These are phyloP conservation scores for Melopsittacus undulatus DNA, from an alignment of 2,797 vertebrate genomes.

Conservation along the genomic window DNA sequence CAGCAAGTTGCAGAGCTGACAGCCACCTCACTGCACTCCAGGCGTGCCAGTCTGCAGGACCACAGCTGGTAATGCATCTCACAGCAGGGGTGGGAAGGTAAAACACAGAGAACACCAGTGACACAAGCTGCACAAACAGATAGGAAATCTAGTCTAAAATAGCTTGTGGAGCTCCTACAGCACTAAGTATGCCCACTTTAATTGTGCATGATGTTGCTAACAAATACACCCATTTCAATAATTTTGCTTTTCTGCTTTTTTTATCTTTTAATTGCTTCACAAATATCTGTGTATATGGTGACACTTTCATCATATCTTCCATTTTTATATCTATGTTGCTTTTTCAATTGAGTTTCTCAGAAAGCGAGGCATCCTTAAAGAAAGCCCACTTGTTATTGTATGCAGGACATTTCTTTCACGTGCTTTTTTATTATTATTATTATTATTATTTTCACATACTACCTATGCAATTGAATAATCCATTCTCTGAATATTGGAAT, in stretches of 20 bases:
- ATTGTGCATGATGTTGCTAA: neutral
- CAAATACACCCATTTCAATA: neutral
- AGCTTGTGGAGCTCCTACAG: neutral
- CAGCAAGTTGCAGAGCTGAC: neutral
- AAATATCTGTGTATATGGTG: neutral
- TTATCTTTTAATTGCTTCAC: neutral
- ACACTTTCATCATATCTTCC: neutral
- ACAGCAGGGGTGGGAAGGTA: neutral
- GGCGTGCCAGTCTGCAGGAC: neutral
- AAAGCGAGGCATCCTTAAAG: neutral
- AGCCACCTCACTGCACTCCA: fast-evolving
- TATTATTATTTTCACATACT: neutral
- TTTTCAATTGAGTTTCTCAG: neutral
- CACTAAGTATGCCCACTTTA: neutral
- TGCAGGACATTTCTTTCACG: neutral
- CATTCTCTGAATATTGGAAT: neutral
- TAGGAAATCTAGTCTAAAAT: neutral
- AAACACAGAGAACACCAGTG: neutral
- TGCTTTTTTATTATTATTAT: neutral
- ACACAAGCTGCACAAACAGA: neutral
- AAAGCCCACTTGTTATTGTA: neutral
- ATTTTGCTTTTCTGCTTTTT: neutral
- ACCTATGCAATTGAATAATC: neutral
- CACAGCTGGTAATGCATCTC: neutral
- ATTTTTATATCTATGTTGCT: neutral